Evolutionary conservation across 2,888 invertebrate species (phyloP).

Genomic region (Phania funesta): DNA sequence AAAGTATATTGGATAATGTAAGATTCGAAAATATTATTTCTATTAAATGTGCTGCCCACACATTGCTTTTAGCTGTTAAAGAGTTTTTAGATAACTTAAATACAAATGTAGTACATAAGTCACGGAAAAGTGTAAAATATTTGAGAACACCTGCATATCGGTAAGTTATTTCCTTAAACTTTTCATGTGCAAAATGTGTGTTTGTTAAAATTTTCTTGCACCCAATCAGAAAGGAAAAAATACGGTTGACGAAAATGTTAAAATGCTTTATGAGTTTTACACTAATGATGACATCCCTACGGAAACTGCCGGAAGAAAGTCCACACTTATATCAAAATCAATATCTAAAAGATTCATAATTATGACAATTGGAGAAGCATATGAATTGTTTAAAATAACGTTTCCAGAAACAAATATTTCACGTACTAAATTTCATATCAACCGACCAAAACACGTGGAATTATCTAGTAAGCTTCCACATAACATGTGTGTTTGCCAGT

Average conservation of each 20-base stretch:
- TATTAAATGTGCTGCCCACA: conserved; percentile 11
- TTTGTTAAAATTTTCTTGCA: conserved; percentile 5
- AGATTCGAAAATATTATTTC: conserved; percentile 9
- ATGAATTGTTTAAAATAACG: neutral
- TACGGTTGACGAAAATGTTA: conserved; percentile 1
- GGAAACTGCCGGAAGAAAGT: conserved; percentile 8
- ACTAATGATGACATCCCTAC: conserved; percentile 3
- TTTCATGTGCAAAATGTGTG: conserved; percentile 3
- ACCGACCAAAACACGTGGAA: conserved; percentile 34
- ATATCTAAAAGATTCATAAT: neutral
- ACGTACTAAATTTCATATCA: conserved; percentile 9
- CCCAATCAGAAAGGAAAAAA: too few species aligned
- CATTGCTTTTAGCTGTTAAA: conserved; percentile 6
- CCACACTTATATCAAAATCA: neutral
- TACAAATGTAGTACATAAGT: conserved; percentile 9
- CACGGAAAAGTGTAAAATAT: conserved; percentile 14
- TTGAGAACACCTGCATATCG: conserved; percentile 8
- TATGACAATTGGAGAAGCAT: neutral
- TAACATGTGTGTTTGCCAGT: conserved; percentile 38
- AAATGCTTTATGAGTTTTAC: conserved; percentile 17
- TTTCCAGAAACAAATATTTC: conserved; percentile 5
- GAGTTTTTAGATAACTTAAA: neutral
- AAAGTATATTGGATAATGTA: conserved; percentile 7
- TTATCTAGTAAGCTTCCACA: conserved; percentile 22
- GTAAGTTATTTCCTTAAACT: conserved; percentile 4